Conservation (phyloP, 2,888 invertebrate species). For the Sialis lutaria region DNA sequence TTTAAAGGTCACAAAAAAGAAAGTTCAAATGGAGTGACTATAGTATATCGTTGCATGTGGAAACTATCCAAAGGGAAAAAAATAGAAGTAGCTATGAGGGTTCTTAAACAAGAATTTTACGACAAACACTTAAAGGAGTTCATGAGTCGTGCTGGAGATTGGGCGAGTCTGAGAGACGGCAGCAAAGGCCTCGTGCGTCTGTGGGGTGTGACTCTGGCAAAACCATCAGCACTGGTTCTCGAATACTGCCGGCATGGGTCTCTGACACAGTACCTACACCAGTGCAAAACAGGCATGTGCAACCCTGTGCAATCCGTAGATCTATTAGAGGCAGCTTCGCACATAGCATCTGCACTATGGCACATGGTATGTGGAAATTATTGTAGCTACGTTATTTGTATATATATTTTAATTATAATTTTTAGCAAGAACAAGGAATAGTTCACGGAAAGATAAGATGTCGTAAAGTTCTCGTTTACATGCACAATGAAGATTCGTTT, state of each 20-base stretch:
- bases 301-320: conserved; percentile 43
- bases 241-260: conserved; percentile 67
- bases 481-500: conserved; percentile 48
- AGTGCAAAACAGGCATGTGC: conserved; percentile 17
- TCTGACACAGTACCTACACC: conserved; percentile 51
- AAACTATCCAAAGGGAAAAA: conserved; percentile 56
- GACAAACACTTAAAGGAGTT: conserved; percentile 55
- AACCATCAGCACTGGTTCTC: conserved; percentile 63
- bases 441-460: conserved; percentile 78
- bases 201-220: conserved; percentile 59
- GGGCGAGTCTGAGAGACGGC: conserved; percentile 47
- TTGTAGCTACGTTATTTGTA: background rate
- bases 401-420: conserved; percentile 7
- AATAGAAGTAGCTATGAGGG: conserved; percentile 63
- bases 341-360: conserved; percentile 70
- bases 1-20: conserved; percentile 37
- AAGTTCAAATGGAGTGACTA: conserved; percentile 42
- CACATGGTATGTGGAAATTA: conserved; percentile 43
- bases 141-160: conserved; percentile 55
- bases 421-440: conserved; percentile 55
- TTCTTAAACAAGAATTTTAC: conserved; percentile 45
- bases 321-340: conserved; percentile 65
- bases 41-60: conserved; percentile 62
- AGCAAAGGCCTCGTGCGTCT: conserved; percentile 57
- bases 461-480: conserved; percentile 60